Evolutionary conservation across 1,140 invertebrate species (phyloP), one percentile per base, ranked within the genome.

Genomic region (Octopus sinensis): DNA sequence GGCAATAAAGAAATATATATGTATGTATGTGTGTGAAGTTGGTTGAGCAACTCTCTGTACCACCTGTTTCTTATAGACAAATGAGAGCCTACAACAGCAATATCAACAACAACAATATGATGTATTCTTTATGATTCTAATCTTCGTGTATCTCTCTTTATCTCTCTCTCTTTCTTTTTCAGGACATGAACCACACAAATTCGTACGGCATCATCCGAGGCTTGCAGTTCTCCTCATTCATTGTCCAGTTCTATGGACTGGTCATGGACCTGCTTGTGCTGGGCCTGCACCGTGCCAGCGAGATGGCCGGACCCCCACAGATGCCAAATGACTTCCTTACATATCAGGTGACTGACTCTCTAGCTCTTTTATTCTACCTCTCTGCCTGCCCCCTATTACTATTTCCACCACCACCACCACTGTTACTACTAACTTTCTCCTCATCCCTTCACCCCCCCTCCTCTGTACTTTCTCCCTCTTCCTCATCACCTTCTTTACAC

Each of bases 121-220:
- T 43, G 30, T 43, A 2, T 43, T 43, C 30, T 43, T 43, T 43
- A 43, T 3, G 30, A 43, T 43, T 43, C 30, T 43, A 43, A 43
- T 43, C 30, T 43, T 43, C 2, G 30, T 43, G 0, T 43, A 0
- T 43, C 30, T 43, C 30, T 43, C 30, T 73, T 0, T 73, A 4
- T 62, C 73, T 83, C 17, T 76, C 43, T 76, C 76, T 77, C 73
- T 79, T 52, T 6, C n/a, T 54, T 52, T 86, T 89, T 5, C 86
- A 94, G 93, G 98, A 99, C 88, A 99, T 99, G 98, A 99, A 99
- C 91, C 98, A 99, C 88, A 99, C 97, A 0, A 99, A 99, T 93
- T 93, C 93, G 0, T 99, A 99, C 88, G 98, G 98, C 79, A 99
- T 99, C 79, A 99, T 99, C 84, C 93, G 98, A 77, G 98, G 98